Evolutionary conservation across 2,113 vertebrate species (phyloP).

Genomic region (Passer domesticus): DNA sequence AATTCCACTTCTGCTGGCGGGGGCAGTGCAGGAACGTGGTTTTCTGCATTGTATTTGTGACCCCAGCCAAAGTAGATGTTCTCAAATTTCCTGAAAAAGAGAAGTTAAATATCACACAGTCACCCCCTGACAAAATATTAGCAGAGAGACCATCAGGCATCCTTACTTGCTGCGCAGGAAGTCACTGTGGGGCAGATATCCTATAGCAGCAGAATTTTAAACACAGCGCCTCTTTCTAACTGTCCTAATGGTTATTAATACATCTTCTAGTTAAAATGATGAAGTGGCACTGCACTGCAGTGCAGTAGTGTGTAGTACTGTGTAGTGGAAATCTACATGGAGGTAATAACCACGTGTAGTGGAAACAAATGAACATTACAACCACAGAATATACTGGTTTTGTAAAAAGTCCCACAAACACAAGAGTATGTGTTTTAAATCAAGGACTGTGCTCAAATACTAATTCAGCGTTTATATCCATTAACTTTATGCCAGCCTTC

Average conservation of each 20-base stretch:
- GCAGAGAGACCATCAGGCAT: not conserved
- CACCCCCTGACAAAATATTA: not conserved
- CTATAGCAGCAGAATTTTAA: not conserved
- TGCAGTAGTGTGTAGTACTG: not conserved
- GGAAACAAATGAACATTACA: not conserved
- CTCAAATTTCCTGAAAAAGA: conserved; percentile 78
- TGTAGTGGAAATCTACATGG: not conserved
- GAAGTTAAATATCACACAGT: not conserved
- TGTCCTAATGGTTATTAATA: not conserved
- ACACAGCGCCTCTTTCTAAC: not conserved
- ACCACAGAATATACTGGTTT: not conserved
- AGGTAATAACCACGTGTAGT: not conserved
- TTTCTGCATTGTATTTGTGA: conserved; percentile 81
- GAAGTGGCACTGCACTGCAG: not conserved
- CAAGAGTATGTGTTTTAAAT: not conserved
- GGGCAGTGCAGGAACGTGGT: conserved; percentile 74
- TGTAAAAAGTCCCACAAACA: not conserved
- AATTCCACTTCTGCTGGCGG: conserved; percentile 78
- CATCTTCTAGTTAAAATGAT: not conserved
- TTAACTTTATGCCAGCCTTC: not conserved
- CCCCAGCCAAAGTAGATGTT: conserved; percentile 97
- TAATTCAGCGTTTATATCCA: not conserved
- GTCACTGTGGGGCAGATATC: not conserved
- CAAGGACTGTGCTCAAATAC: not conserved
- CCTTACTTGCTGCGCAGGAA: not conserved